These are phyloP conservation scores for Peromyscus leucopus DNA, from an alignment of 2,113 vertebrate species.

Conservation along the genomic window DNA sequence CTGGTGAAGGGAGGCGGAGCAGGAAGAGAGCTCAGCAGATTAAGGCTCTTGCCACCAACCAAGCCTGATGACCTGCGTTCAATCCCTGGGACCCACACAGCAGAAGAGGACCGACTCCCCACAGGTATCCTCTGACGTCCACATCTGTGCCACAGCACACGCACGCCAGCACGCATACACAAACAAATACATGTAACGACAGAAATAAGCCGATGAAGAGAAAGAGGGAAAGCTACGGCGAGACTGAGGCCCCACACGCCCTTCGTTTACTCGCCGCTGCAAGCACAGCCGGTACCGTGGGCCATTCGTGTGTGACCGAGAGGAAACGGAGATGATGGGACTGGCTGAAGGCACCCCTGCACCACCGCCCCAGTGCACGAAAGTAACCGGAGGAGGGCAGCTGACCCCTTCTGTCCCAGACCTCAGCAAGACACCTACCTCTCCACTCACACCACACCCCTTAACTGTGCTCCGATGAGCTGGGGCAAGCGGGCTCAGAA, in stretches of 20 bases:
- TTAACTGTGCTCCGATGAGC: not conserved
- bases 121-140: not conserved
- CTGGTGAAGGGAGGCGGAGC: fast-evolving
- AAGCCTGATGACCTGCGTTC: not conserved
- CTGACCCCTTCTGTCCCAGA: not conserved
- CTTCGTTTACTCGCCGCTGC: not conserved
- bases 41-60: not conserved
- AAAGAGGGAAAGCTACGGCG: not conserved
- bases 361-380: not conserved
- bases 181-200: not conserved
- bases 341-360: not conserved
- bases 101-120: no score
- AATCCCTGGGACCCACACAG: not conserved
- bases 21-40: not conserved
- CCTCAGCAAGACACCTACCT: not conserved
- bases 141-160: no score
- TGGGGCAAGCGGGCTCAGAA: not conserved
- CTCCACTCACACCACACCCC: not conserved
- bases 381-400: not conserved
- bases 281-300: not conserved
- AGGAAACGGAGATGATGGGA: fast-evolving
- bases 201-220: not conserved
- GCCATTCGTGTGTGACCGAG: not conserved
- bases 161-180: not conserved
- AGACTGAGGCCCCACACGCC: not conserved